phyloP scores from a whole-genome alignment of 2,888 invertebrate genomes.

The Stegana nigrithorax region DNA sequence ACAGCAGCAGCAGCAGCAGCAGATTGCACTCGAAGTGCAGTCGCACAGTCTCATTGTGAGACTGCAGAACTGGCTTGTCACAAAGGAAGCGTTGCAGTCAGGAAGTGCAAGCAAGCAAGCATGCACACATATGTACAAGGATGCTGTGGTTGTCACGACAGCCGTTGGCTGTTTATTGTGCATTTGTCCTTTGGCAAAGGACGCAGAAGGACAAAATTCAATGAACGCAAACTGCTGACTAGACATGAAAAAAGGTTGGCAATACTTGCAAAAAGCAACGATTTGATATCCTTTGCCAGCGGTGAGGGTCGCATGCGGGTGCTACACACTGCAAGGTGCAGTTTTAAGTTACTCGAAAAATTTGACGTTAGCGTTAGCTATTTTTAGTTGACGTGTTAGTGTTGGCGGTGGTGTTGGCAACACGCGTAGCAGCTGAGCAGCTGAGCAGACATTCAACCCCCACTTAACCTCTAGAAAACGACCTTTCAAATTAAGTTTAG shows the following conservation, averaged over 20 bases:
- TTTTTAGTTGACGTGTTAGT: conserved; percentile 1
- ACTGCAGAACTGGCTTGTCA: conserved; percentile 36
- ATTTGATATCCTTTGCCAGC: conserved; percentile 18
- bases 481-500: conserved; percentile 21
- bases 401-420: background rate
- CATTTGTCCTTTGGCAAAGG: conserved; percentile 56
- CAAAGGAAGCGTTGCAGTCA: conserved; percentile 28
- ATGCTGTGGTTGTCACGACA: conserved; percentile 18
- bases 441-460: background rate
- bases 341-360: conserved; percentile 10
- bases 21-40: conserved; percentile 32
- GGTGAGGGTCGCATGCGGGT: too few relatives aligned
- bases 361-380: background rate
- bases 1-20: conserved; percentile 14
- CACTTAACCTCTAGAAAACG: conserved; percentile 16
- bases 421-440: background rate
- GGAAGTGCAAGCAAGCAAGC: conserved; percentile 37
- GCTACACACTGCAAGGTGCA: too few relatives aligned
- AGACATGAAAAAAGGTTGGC: conserved; percentile 6
- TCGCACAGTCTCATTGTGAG: too few relatives aligned
- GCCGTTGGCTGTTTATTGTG: conserved; percentile 44
- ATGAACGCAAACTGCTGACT: conserved; percentile 38
- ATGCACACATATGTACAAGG: conserved; percentile 25
- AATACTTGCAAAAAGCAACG: background rate
- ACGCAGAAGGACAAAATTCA: conserved; percentile 52